These are phyloP conservation scores for Girardia tigrina DNA, from an alignment of 2,888 invertebrate species.

Conservation along the genomic window DNA sequence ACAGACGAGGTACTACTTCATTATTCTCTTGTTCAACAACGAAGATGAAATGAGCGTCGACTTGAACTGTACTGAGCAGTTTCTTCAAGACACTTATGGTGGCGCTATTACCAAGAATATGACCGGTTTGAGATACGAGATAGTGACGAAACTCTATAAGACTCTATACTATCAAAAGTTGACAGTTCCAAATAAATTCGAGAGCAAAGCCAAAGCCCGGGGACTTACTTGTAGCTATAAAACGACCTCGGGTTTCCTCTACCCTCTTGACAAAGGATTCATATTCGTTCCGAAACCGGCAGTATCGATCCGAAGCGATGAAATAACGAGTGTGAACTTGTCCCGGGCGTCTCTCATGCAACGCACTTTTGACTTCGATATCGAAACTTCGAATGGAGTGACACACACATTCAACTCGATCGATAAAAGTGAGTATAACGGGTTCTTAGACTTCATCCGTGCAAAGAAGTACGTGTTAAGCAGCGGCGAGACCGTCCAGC, in stretches of 20 bases:
- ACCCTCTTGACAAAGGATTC: conserved; percentile 90
- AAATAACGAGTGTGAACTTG: conserved; percentile 67
- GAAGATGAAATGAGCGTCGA: conserved; percentile 84
- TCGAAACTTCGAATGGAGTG: conserved; percentile 69
- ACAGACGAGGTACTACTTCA: conserved; percentile 88
- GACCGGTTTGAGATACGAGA: conserved; percentile 81
- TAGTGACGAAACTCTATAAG: conserved; percentile 87
- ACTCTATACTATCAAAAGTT: conserved; percentile 68
- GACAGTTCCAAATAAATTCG: conserved; percentile 79
- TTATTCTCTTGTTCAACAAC: conserved; percentile 79
- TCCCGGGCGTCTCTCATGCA: conserved; percentile 26
- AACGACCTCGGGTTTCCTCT: conserved; percentile 86
- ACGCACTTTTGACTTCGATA: conserved; percentile 37
- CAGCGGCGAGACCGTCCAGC: conserved; percentile 57
- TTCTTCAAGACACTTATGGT: conserved; percentile 78
- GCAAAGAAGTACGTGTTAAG: conserved; percentile 83
- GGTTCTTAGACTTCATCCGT: conserved; percentile 81
- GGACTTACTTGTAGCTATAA: conserved; percentile 90
- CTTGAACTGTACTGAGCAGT: conserved; percentile 78
- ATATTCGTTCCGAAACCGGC: conserved; percentile 98
- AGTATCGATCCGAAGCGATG: conserved; percentile 89
- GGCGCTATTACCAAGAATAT: conserved; percentile 77
- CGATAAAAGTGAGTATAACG: conserved; percentile 93
- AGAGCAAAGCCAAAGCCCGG: conserved; percentile 68
- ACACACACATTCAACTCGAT: conserved; percentile 89